phyloP scores from a whole-genome alignment of 1,140 invertebrate genomes.

The Potamilus streckersoni region DNA sequence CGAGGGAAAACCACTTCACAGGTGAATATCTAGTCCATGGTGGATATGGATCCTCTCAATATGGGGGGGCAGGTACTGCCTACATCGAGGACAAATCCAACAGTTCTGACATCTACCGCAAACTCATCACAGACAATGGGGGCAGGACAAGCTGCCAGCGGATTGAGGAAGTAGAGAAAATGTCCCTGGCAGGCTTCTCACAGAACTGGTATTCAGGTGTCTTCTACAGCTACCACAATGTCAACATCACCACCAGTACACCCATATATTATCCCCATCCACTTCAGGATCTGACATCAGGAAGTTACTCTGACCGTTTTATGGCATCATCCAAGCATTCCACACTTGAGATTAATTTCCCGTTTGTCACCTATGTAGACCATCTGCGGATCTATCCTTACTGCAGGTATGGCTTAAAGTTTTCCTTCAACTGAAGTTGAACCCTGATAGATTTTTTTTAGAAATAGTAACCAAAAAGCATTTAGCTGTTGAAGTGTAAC shows the following conservation, averaged over 20 bases:
- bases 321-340: constrained; percentile 10
- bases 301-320: constrained; percentile 16
- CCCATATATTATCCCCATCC: neutral
- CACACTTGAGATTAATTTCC: constrained; percentile 36
- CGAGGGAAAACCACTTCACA: constrained; percentile 43
- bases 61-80: constrained; percentile 52
- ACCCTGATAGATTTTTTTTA: too few relatives aligned
- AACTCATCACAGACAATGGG: constrained; percentile 44
- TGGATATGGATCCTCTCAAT: constrained; percentile 38
- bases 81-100: constrained; percentile 41
- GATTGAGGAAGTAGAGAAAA: constrained; percentile 40
- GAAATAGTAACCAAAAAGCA: too few relatives aligned
- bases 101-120: constrained; percentile 15
- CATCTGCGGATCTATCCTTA: constrained; percentile 39
- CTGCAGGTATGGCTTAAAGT: constrained; percentile 14
- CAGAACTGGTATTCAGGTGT: neutral
- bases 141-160: constrained; percentile 30
- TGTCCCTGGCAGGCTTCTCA: constrained; percentile 32
- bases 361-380: constrained; percentile 35
- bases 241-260: constrained; percentile 30
- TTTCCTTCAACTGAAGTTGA: too few relatives aligned
- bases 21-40: constrained; percentile 47
- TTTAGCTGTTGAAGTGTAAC: too few relatives aligned
- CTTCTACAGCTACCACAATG: constrained; percentile 27
- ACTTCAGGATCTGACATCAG: constrained; percentile 11